Evolutionary conservation across 1,140 invertebrate genomes (phyloP).

Genomic region (Lycorma delicatula): DNA sequence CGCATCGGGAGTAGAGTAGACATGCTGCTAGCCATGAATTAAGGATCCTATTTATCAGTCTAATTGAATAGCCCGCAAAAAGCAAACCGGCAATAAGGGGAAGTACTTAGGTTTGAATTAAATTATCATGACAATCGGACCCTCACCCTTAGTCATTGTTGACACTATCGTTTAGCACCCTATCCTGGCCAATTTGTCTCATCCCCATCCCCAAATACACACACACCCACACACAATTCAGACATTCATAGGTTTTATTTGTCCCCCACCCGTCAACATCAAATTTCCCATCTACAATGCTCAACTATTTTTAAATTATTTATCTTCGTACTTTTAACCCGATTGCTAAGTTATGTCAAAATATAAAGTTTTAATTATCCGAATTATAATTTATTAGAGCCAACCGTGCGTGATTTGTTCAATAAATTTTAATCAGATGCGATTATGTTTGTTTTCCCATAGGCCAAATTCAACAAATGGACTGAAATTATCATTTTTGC

Average conservation of each 20-base stretch:
- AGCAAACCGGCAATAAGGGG: neutral
- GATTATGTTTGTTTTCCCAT: too few relatives aligned
- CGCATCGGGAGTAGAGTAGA: neutral
- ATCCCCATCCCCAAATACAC: neutral
- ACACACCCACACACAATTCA: slow-evolving; percentile 1
- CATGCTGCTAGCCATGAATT: neutral
- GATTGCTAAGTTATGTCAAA: too few relatives aligned
- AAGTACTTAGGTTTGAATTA: slow-evolving; percentile 5
- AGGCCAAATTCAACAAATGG: too few relatives aligned
- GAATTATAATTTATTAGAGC: too few relatives aligned
- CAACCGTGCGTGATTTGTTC: too few relatives aligned
- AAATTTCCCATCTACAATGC: neutral
- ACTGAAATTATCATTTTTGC: too few relatives aligned
- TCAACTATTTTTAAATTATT: neutral
- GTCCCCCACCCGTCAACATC: neutral
- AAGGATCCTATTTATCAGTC: slow-evolving; percentile 3
- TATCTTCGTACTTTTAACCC: too few relatives aligned
- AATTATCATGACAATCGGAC: slow-evolving; percentile 5
- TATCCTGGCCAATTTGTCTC: neutral
- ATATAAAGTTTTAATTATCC: too few relatives aligned
- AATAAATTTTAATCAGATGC: too few relatives aligned
- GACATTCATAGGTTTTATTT: neutral
- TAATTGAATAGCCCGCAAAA: slow-evolving; percentile 6
- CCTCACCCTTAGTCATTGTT: slow-evolving; percentile 6
- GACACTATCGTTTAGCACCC: slow-evolving; percentile 4